Percentiles rank a stretch among this genome's conserved stretches.
Conservation (phyloP, 2,888 invertebrate genomes). For the Kryphioiulus occultus region DNA sequence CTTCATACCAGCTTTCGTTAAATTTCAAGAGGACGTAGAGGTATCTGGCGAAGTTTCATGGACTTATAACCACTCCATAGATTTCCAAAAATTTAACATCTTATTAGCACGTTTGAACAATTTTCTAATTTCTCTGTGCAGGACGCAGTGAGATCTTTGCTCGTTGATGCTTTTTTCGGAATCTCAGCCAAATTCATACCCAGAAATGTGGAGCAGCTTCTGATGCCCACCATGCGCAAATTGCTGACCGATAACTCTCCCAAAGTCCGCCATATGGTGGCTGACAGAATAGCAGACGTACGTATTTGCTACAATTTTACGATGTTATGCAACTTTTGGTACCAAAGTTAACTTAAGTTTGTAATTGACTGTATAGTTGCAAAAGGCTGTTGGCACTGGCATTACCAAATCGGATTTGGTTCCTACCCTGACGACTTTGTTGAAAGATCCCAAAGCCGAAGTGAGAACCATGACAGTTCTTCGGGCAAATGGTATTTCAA, state of each 20-base stretch:
- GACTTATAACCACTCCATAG: neutral
- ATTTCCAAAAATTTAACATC: too few species aligned
- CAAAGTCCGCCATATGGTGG: conserved; percentile 37
- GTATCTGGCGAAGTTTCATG: neutral
- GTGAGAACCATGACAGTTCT: conserved; percentile 20
- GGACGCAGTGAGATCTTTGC: conserved; percentile 42
- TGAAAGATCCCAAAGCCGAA: conserved; percentile 37
- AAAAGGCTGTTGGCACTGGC: conserved; percentile 37
- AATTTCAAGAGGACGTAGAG: conserved; percentile 9
- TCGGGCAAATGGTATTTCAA: conserved; percentile 4
- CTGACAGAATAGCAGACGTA: conserved; percentile 39
- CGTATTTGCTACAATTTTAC: neutral
- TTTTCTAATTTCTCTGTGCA: neutral
- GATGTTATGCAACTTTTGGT: neutral
- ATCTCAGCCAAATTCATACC: conserved; percentile 48
- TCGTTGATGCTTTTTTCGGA: conserved; percentile 46
- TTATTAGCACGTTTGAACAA: too few species aligned
- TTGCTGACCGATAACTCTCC: conserved; percentile 28
- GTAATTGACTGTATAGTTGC: neutral
- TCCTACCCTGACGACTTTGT: neutral
- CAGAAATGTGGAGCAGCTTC: conserved; percentile 46
- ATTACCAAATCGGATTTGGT: conserved; percentile 44
- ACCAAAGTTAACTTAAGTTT: neutral
- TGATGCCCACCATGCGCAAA: conserved; percentile 46
- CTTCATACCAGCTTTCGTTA: conserved; percentile 33